These are phyloP conservation scores for Plumapathes pennacea DNA, from an alignment of 92 coral and sea anemone genomes.

Conservation along the genomic window DNA sequence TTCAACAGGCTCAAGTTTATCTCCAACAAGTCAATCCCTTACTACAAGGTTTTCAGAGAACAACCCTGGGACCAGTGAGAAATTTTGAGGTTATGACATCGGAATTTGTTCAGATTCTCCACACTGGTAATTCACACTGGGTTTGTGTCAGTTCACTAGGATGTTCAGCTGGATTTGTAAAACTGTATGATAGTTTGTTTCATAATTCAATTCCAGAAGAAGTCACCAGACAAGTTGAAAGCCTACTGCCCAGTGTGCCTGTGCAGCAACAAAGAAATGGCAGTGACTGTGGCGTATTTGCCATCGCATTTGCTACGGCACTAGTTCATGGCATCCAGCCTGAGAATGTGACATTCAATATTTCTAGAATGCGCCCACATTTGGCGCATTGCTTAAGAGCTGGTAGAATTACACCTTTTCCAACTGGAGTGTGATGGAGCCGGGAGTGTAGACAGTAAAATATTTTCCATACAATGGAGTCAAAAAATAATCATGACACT, in stretches of 20 bases:
- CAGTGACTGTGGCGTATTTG: conserved; percentile 68
- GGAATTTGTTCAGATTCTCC: conserved; percentile 57
- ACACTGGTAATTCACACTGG: conserved; percentile 51
- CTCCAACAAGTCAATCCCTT: conserved; percentile 39
- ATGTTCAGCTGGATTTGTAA: conserved; percentile 56
- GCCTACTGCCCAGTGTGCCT: conserved; percentile 50
- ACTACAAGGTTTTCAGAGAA: conserved; percentile 53
- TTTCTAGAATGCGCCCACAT: conserved; percentile 63
- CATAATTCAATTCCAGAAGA: conserved; percentile 51
- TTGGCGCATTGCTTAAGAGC: conserved; percentile 40
- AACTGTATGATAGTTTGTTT: conserved; percentile 57
- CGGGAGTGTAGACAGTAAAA: no score
- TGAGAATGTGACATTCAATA: conserved; percentile 22
- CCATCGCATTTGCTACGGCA: conserved; percentile 63
- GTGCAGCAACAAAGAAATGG: conserved; percentile 57
- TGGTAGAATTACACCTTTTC: conserved; percentile 22
- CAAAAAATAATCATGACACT: no score
- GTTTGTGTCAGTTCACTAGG: conserved; percentile 51
- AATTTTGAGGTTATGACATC: conserved; percentile 47
- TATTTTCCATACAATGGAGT: no score
- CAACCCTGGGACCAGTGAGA: conserved; percentile 40
- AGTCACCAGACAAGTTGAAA: conserved; percentile 48
- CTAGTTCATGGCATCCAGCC: conserved; percentile 43
- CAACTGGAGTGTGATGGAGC: no score
- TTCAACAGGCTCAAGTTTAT: conserved; percentile 52